These are phyloP conservation scores for Aphyosemion australe DNA, from an alignment of 2,113 vertebrate species.

Conservation along the genomic window DNA sequence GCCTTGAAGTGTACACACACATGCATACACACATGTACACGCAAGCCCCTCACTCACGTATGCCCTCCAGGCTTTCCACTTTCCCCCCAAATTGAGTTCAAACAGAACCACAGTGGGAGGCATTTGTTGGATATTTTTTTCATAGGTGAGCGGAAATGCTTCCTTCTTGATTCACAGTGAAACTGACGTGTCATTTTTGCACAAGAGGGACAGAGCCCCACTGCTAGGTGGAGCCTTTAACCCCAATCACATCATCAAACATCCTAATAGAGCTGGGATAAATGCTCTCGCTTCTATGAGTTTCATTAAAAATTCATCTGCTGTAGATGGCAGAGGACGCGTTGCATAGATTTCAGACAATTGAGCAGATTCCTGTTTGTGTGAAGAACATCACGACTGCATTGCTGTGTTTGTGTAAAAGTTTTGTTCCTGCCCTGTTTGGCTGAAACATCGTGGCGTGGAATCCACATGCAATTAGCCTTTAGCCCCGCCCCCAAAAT, in stretches of 20 bases:
- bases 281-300: conserved; percentile 28
- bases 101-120: conserved; percentile 42
- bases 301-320: conserved; percentile 43
- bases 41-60: conserved; percentile 14
- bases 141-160: conserved; percentile 41
- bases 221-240: conserved; percentile 47
- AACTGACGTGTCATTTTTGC: conserved; percentile 59
- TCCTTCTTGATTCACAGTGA: conserved; percentile 45
- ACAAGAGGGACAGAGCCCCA: conserved; percentile 21
- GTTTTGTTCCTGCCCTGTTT: too few relatives aligned
- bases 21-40: conserved; percentile 2
- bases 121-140: conserved; percentile 40
- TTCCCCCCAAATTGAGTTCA: conserved; percentile 57
- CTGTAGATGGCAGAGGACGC: conserved; percentile 16
- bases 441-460: too few relatives aligned
- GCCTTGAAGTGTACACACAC: conserved; percentile 39
- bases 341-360: conserved; percentile 43
- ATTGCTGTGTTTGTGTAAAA: not conserved
- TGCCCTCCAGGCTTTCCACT: conserved; percentile 44
- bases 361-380: conserved; percentile 8
- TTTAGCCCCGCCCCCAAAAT: too few relatives aligned
- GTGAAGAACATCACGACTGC: not conserved
- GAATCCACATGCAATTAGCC: too few relatives aligned
- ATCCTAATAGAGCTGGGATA: conserved; percentile 45
- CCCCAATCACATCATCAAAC: conserved; percentile 44